Conservation (phyloP, 1,140 invertebrate species). For the Drosophila bocki region DNA sequence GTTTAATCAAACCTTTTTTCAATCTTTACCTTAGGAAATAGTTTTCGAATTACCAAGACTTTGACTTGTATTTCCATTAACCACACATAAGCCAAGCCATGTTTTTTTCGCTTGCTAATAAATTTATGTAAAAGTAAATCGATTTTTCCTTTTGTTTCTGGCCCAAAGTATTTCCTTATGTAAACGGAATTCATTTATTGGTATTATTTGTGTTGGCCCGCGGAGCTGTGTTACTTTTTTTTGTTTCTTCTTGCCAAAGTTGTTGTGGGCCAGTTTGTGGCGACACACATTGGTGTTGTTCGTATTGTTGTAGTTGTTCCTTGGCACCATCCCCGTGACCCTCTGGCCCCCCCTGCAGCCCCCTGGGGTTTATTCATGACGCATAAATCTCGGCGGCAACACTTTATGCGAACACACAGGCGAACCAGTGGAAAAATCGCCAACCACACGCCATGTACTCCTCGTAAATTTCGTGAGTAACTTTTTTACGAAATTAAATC, state of each 20-base stretch:
- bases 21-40: no score
- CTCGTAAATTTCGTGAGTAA: constrained; percentile 82
- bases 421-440: constrained; percentile 58
- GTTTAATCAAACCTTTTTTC: not conserved
- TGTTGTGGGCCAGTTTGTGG: constrained; percentile 37
- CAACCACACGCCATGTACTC: constrained; percentile 80
- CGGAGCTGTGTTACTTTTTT: constrained; percentile 33
- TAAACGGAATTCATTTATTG: constrained; percentile 62
- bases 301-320: constrained; percentile 35
- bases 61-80: constrained; percentile 10
- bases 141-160: constrained; percentile 47
- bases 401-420: constrained; percentile 81
- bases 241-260: constrained; percentile 14
- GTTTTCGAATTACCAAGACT: not conserved
- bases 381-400: constrained; percentile 79
- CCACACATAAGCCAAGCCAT: not conserved
- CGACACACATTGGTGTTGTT: constrained; percentile 39
- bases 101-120: constrained; percentile 9
- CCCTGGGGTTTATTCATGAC: constrained; percentile 78
- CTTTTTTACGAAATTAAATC: constrained; percentile 84
- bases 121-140: constrained; percentile 43
- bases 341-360: not conserved
- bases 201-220: constrained; percentile 33
- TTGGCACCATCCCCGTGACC: constrained; percentile 21
- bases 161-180: constrained; percentile 57